These are phyloP conservation scores for Ctenomys sociabilis DNA, from an alignment of 2,113 vertebrate genomes.

Conservation along the genomic window DNA sequence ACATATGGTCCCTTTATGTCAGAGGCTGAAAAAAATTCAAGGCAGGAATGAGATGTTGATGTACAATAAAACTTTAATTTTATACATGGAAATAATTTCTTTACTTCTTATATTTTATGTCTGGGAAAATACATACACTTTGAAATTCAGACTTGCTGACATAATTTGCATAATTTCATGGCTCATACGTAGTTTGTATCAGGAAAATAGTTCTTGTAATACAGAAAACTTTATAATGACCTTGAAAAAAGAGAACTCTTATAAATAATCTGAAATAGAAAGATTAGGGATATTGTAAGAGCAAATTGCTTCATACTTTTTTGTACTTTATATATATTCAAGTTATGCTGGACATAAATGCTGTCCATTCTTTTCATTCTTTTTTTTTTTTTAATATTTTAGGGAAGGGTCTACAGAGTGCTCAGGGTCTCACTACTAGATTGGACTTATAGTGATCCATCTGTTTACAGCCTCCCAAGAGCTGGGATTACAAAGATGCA, in stretches of 20 bases:
- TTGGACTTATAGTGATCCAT: no score
- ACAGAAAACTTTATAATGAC: conserved; percentile 30
- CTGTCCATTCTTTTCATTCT: neutral
- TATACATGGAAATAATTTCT: conserved; percentile 25
- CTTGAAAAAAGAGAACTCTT: conserved; percentile 41
- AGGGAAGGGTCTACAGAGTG: no score
- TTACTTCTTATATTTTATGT: conserved; percentile 35
- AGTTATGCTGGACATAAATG: conserved; percentile 23
- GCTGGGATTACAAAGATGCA: no score
- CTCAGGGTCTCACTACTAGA: no score
- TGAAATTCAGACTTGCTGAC: neutral
- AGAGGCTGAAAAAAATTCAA: conserved; percentile 24
- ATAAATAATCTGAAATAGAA: neutral
- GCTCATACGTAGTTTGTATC: conserved; percentile 12
- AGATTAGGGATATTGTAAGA: neutral
- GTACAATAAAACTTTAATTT: conserved; percentile 48
- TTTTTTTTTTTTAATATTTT: no score
- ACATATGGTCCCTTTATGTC: conserved; percentile 26
- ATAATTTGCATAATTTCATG: conserved; percentile 23
- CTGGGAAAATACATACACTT: neutral
- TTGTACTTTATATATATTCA: neutral
- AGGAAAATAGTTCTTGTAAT: neutral
- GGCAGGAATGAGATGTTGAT: conserved; percentile 18
- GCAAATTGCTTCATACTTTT: conserved; percentile 3
- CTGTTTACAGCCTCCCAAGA: no score